Percentiles rank a stretch among this genome's conserved stretches.
Evolutionary conservation across 1,140 invertebrate species (phyloP).

Genomic region (Eumaeus atala): DNA sequence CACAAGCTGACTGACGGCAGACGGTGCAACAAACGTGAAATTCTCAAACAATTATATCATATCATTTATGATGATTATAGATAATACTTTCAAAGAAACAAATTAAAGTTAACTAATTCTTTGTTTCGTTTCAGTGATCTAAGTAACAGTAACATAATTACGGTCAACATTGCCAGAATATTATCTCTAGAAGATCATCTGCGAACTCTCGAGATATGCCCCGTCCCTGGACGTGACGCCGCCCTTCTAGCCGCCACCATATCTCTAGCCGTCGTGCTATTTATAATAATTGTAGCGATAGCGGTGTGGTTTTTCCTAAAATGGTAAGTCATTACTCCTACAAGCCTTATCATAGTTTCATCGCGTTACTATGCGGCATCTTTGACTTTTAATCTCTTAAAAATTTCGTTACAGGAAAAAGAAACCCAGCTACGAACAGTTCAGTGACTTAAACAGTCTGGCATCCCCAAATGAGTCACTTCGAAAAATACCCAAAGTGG

Average conservation of each 20-base stretch:
- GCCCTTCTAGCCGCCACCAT: conserved; percentile 55
- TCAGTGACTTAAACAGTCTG: conserved; percentile 50
- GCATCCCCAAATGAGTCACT: conserved; percentile 38
- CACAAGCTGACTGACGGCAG: no score
- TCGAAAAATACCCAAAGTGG: conserved; percentile 31
- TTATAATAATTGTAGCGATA: conserved; percentile 42
- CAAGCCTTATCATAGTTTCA: conserved; percentile 23
- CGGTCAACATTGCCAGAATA: conserved; percentile 34
- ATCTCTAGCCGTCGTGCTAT: conserved; percentile 45
- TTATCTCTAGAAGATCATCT: conserved; percentile 59
- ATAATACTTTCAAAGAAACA: neutral
- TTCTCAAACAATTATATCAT: no score
- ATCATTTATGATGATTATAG: neutral
- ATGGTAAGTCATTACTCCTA: conserved; percentile 49
- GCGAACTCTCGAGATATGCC: conserved; percentile 37
- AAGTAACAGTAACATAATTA: conserved; percentile 33
- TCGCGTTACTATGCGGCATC: conserved; percentile 11
- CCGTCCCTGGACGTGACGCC: conserved; percentile 37
- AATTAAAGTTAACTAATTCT: neutral
- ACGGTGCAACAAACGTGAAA: no score
- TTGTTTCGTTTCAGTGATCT: conserved; percentile 43
- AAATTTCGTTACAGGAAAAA: conserved; percentile 40
- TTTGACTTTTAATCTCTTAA: conserved; percentile 17
- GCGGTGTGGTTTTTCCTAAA: conserved; percentile 45
- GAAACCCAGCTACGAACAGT: conserved; percentile 42